A percentile compares a stretch with the other conserved stretches of the same genome.
Conservation (phyloP, 1,140 invertebrate species). For the Heliconius nattereri region DNA sequence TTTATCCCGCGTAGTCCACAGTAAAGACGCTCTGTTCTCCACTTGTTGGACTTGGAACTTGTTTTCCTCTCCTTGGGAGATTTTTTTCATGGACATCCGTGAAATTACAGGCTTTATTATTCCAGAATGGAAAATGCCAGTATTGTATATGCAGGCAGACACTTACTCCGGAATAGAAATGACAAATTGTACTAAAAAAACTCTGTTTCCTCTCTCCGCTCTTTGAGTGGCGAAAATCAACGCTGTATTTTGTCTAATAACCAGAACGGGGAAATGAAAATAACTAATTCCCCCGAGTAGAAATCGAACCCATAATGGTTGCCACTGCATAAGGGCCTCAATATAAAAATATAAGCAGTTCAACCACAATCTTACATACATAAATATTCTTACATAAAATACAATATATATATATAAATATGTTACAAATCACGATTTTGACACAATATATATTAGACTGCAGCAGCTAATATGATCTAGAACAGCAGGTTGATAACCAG, state of each 20-base stretch:
- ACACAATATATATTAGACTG: conserved; percentile 34
- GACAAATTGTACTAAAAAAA: too few species aligned
- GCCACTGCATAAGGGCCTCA: too few species aligned
- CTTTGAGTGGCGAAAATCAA: background rate
- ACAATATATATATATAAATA: conserved; percentile 37
- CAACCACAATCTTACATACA: background rate
- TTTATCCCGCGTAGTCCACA: too few species aligned
- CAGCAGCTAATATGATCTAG: conserved; percentile 25
- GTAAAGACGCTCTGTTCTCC: too few species aligned
- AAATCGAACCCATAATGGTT: background rate
- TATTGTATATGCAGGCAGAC: too few species aligned
- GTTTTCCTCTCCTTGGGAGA: too few species aligned
- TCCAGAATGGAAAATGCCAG: too few species aligned
- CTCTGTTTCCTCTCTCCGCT: too few species aligned
- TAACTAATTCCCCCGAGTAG: background rate
- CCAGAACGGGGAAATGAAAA: background rate
- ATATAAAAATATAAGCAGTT: background rate
- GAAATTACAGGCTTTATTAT: too few species aligned
- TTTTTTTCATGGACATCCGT: too few species aligned
- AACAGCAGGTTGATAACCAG: conserved; percentile 46
- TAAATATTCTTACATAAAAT: conserved; percentile 6
- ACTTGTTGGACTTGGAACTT: too few species aligned
- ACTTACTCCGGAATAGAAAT: too few species aligned
- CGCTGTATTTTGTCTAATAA: background rate
- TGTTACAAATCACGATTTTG: conserved; percentile 39